These are phyloP conservation scores for Lithobates pipiens DNA, from an alignment of 2,797 vertebrate genomes.

Conservation along the genomic window DNA sequence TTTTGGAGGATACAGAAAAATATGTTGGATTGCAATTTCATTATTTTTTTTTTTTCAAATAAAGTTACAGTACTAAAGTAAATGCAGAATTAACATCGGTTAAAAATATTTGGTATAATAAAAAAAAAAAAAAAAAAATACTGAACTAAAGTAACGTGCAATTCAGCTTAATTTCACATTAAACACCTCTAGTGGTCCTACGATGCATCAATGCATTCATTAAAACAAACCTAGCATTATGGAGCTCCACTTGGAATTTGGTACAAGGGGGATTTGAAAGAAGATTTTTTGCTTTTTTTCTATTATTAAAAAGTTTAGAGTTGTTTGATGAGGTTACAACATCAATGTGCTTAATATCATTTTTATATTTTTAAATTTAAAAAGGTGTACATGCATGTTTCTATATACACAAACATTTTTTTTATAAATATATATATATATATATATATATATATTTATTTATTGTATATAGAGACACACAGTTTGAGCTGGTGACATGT, in stretches of 20 bases:
- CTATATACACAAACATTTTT: background rate
- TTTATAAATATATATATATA: too few relatives aligned
- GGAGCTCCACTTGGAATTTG: conserved; percentile 11
- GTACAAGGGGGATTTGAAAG: background rate
- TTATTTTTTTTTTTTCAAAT: conserved; percentile 4
- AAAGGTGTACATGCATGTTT: too few relatives aligned
- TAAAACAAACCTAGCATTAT: conserved; percentile 10
- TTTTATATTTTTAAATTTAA: too few relatives aligned
- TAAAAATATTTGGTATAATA: conserved; percentile 19
- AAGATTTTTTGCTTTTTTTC: conserved; percentile 59
- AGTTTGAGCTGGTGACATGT: background rate
- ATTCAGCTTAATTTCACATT: conserved; percentile 53
- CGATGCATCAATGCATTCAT: conserved; percentile 19
- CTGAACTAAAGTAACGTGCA: conserved; percentile 34
- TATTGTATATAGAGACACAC: background rate
- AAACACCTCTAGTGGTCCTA: conserved; percentile 59
- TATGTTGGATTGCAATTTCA: background rate
- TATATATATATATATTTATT: too few relatives aligned
- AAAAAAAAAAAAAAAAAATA: conserved; percentile 23
- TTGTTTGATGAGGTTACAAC: background rate
- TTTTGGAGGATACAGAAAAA: background rate
- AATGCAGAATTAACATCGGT: conserved; percentile 22
- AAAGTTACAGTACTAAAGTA: conserved; percentile 45
- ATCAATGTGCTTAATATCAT: background rate
- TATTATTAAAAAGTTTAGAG: conserved; percentile 65